Conservation (phyloP, 2,888 invertebrate genomes). For the Steinernema carpocapsae region DNA sequence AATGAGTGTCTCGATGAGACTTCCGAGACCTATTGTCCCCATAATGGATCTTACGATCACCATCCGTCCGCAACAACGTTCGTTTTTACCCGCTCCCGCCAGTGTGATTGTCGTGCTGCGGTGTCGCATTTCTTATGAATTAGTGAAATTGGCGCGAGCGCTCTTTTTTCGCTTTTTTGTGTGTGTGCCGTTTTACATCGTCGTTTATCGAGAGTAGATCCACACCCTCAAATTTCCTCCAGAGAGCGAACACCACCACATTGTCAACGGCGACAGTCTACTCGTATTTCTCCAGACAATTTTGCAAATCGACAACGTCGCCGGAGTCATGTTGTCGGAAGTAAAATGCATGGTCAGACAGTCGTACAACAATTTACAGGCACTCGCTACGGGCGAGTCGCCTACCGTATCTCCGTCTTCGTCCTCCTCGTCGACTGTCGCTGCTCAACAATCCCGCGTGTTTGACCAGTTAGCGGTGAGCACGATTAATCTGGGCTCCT, state of each 20-base stretch:
- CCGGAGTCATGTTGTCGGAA: constrained; percentile 4
- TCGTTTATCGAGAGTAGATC: no score
- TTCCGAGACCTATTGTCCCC: not conserved
- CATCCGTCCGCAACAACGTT: not conserved
- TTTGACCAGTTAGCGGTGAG: constrained; percentile 18
- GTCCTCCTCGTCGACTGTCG: not conserved
- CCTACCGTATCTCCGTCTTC: constrained; percentile 13
- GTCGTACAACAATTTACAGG: constrained; percentile 21
- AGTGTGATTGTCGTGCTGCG: not conserved
- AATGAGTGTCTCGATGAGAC: constrained; percentile 4
- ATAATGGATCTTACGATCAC: not conserved
- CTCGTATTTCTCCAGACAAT: not conserved
- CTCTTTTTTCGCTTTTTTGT: no score
- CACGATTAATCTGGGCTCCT: constrained; percentile 24
- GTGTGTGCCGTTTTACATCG: no score
- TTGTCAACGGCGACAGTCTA: no score
- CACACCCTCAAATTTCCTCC: no score
- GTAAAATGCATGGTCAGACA: constrained; percentile 19
- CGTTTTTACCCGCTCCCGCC: not conserved
- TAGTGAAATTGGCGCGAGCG: constrained; percentile 25
- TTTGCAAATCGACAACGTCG: not conserved
- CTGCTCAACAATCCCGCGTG: not conserved
- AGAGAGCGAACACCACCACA: no score
- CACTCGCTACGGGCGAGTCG: not conserved
- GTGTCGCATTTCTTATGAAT: constrained; percentile 35